Conservation (phyloP, 2,888 invertebrate species). For the Lepidocyrtinus sp. region DNA sequence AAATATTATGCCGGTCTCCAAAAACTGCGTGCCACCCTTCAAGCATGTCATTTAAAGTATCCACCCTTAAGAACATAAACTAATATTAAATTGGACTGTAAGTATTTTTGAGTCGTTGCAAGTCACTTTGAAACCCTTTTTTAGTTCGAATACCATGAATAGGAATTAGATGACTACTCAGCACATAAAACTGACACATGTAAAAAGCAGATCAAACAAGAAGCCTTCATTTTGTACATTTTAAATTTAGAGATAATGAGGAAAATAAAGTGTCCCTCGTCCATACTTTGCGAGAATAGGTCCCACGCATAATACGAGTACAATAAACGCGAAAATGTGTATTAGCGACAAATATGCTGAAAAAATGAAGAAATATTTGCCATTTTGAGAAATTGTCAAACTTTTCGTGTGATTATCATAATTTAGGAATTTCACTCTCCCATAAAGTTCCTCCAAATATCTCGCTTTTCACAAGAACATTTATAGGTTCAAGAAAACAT, state of each 20-base stretch:
- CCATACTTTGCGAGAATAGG: background rate
- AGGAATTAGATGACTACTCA: background rate
- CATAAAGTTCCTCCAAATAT: too few species aligned
- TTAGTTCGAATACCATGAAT: background rate
- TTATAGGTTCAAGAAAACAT: background rate
- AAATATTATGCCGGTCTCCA: conserved; percentile 19
- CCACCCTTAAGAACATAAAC: conserved; percentile 42
- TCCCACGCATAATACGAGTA: background rate
- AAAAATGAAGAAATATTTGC: conserved; percentile 48
- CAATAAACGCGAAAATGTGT: background rate
- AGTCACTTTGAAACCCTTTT: background rate
- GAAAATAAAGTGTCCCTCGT: background rate
- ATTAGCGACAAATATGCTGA: background rate
- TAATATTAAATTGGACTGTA: conserved; percentile 5
- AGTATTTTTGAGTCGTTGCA: background rate
- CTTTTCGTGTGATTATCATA: conserved; percentile 33
- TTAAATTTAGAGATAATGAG: background rate
- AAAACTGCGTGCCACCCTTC: conserved; percentile 45
- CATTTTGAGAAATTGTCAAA: conserved; percentile 55
- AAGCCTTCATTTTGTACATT: background rate
- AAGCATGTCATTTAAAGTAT: conserved; percentile 51
- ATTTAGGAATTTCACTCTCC: conserved; percentile 21
- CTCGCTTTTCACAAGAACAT: background rate
- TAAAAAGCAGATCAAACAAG: background rate
- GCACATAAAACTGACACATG: background rate